Conservation (phyloP, 2,888 invertebrate genomes). For the Eupeodes latifasciatus region DNA sequence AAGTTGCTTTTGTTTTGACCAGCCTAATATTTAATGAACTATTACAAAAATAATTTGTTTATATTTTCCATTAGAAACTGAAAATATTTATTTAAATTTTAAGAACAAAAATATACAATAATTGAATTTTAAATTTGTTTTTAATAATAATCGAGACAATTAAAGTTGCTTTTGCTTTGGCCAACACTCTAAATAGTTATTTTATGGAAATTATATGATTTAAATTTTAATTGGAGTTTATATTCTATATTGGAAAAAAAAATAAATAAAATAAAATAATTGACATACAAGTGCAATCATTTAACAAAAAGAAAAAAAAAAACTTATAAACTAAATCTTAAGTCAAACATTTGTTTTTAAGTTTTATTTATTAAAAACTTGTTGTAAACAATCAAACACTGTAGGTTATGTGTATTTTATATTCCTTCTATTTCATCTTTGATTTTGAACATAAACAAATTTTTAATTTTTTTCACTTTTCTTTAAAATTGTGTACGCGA, state of each 20-base stretch:
- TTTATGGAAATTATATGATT: background rate
- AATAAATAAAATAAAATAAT: no score
- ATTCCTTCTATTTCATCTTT: conserved; percentile 32
- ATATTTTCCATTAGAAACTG: no score
- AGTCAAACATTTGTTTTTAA: background rate
- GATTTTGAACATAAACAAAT: conserved; percentile 37
- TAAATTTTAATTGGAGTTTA: background rate
- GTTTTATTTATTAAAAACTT: conserved; percentile 12
- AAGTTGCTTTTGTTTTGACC: no score
- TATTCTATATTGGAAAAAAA: background rate
- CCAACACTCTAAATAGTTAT: background rate
- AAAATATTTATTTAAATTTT: no score
- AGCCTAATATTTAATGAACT: no score
- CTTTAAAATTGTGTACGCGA: conserved; percentile 67
- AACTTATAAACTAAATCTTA: conserved; percentile 10
- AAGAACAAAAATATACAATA: no score
- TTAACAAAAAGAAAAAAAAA: background rate
- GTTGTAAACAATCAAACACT: conserved; percentile 46
- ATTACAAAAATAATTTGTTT: no score
- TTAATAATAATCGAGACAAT: no score
- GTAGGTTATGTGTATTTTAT: conserved; percentile 4
- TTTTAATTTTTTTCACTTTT: conserved; percentile 22
- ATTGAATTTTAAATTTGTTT: no score
- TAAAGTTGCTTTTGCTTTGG: background rate
- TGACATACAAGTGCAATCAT: background rate